phyloP scores from a whole-genome alignment of 2,888 invertebrate species.

The Caenorhabditis becei region DNA sequence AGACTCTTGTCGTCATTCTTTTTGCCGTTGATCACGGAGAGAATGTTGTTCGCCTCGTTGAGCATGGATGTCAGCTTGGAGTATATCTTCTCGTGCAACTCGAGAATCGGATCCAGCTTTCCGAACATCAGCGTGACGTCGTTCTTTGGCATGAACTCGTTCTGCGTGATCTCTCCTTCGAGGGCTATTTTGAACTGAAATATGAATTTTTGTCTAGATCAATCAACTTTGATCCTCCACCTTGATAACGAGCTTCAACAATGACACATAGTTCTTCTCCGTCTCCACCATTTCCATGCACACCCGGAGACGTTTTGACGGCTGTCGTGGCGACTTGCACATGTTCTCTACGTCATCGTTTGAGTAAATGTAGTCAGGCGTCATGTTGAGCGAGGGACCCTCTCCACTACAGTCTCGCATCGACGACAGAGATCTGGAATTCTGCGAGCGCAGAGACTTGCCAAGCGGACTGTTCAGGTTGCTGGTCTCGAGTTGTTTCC shows the following conservation, averaged over 20 bases:
- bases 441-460: constrained; percentile 40
- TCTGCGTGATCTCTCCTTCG: constrained; percentile 90
- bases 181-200: constrained; percentile 92
- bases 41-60: constrained; percentile 86
- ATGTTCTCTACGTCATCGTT: constrained; percentile 69
- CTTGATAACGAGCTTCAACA: constrained; percentile 93
- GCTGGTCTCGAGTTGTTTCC: constrained; percentile 41
- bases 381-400: constrained; percentile 59
- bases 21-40: constrained; percentile 29
- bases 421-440: constrained; percentile 55
- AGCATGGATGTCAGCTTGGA: constrained; percentile 85
- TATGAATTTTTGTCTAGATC: background rate
- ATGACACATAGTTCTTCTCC: constrained; percentile 96
- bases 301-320: constrained; percentile 86
- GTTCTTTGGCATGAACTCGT: constrained; percentile 83
- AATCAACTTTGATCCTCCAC: constrained; percentile 82
- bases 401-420: constrained; percentile 60
- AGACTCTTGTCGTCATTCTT: constrained; percentile 57
- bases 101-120: constrained; percentile 88
- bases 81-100: constrained; percentile 89
- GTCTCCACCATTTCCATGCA: constrained; percentile 95
- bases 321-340: constrained; percentile 65
- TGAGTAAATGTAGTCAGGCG: constrained; percentile 69
- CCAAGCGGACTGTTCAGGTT: constrained; percentile 44
- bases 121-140: constrained; percentile 72